Conservation (phyloP, 1,140 invertebrate genomes). For the Pararge aegeria region DNA sequence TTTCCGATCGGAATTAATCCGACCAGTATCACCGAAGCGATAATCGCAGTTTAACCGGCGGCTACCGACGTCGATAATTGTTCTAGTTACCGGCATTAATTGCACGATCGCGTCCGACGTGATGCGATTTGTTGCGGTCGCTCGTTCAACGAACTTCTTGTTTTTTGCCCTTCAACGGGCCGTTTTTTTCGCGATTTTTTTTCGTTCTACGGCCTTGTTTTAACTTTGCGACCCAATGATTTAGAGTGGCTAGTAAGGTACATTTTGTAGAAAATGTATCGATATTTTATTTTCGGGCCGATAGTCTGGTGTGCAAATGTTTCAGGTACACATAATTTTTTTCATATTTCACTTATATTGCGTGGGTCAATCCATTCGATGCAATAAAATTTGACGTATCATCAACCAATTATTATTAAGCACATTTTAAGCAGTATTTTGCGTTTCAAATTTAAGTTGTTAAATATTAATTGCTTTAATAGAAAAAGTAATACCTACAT, state of each 20-base stretch:
- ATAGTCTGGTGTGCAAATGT: too few relatives aligned
- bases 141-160: background rate
- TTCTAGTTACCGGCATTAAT: slow-evolving; percentile 25
- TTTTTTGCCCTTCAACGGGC: background rate
- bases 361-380: too few relatives aligned
- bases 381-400: too few relatives aligned
- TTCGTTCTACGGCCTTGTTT: background rate
- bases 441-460: too few relatives aligned
- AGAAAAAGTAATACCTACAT: too few relatives aligned
- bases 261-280: background rate
- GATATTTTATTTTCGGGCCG: too few relatives aligned
- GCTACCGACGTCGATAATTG: slow-evolving; percentile 19
- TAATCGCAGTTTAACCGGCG: slow-evolving; percentile 26
- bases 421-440: too few relatives aligned
- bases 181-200: background rate
- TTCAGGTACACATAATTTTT: too few relatives aligned
- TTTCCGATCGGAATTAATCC: slow-evolving; percentile 7
- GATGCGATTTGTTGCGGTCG: slow-evolving; percentile 8
- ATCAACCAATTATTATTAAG: too few relatives aligned
- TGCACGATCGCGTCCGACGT: slow-evolving; percentile 8
- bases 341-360: too few relatives aligned
- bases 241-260: background rate
- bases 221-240: background rate
- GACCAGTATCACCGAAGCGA: slow-evolving; percentile 14
- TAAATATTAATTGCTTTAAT: too few relatives aligned